Evolutionary conservation across 2,113 vertebrate genomes (phyloP), one percentile per base, ranked within the genome.

Genomic region (Indicator indicator): DNA sequence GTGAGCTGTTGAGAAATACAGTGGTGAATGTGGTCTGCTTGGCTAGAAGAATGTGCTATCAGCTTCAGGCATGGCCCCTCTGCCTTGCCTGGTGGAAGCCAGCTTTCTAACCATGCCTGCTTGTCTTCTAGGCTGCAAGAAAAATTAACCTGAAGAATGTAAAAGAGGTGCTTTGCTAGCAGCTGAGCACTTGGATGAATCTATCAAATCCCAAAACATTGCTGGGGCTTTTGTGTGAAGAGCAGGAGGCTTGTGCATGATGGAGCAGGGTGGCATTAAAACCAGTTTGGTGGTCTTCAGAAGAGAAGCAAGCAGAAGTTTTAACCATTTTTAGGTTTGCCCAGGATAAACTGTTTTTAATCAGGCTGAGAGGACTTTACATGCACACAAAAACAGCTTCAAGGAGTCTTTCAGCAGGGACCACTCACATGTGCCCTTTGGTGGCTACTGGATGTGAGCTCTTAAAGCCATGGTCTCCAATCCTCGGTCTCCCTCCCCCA

Each of bases 191-290:
- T 63, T 69, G 44, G 75, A 65, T 48, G 50, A 64, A 40, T 5
- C 38, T 30, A 30, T 9, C 21, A 10, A 10, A 26, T 30, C 19
- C 30, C 16, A 76, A 77, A 48, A 15, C 0, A 0, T 23, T 30
- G 11, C 55, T 73, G 70, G 20, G 16, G 28, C 70, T 21, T 62
- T 19, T 30, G 6, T 12, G 42, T 38, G 70, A 71, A 48, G 36
- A 52, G 48, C 2, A 1, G 0, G 8, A 79, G 30, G 30, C 0
- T 0, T 3, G n/a, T 15, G 9, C 0, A 0, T 33, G 42, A 12
- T 40, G 54, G 24, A 88, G n/a, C 70, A 2, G 1, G 0, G 1
- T 1, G 6, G 9, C 21, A 33, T 76, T 83, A 65, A 86, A 84
- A 16, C 18, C 28, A 65, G 17, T 27, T 5, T 8, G 2, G 28